phyloP scores from a whole-genome alignment of 2,888 invertebrate genomes.

The Phrixothrix hirtus region DNA sequence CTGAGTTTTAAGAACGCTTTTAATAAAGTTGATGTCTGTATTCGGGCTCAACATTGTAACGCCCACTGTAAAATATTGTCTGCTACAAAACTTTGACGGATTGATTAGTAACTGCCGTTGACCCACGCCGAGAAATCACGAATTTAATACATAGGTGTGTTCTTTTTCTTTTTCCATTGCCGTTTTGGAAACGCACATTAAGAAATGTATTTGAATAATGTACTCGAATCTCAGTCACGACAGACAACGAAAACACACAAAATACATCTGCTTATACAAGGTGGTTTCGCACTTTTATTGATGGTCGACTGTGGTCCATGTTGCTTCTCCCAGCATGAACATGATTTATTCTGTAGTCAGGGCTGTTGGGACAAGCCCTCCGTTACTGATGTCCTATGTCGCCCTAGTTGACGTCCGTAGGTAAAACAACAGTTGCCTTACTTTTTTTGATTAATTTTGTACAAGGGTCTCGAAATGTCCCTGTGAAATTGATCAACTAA shows the following conservation, averaged over 20 bases:
- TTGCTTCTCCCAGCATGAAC: slow-evolving; percentile 20
- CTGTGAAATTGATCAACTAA: slow-evolving; percentile 26
- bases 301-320: slow-evolving; percentile 20
- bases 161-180: slow-evolving; percentile 6
- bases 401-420: slow-evolving; percentile 29
- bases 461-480: slow-evolving; percentile 30
- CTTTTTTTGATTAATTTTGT: slow-evolving; percentile 35
- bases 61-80: slow-evolving; percentile 11
- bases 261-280: slow-evolving; percentile 22
- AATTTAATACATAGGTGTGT: slow-evolving; percentile 4
- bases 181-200: slow-evolving; percentile 11
- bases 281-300: slow-evolving; percentile 26
- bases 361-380: slow-evolving; percentile 25
- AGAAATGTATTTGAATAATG: slow-evolving; percentile 18
- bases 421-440: slow-evolving; percentile 27
- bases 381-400: slow-evolving; percentile 36
- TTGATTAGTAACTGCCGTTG: slow-evolving; percentile 15
- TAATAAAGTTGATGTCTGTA: slow-evolving; percentile 4
- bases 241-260: slow-evolving; percentile 18
- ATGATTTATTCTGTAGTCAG: slow-evolving; percentile 28
- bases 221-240: slow-evolving; percentile 16
- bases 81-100: slow-evolving; percentile 8
- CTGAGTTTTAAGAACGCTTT: neutral
- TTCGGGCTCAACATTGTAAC: slow-evolving; percentile 2
- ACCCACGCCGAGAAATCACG: slow-evolving; percentile 4